Conservation (phyloP, 2,113 vertebrate genomes). For the Lanius ludovicianus region DNA sequence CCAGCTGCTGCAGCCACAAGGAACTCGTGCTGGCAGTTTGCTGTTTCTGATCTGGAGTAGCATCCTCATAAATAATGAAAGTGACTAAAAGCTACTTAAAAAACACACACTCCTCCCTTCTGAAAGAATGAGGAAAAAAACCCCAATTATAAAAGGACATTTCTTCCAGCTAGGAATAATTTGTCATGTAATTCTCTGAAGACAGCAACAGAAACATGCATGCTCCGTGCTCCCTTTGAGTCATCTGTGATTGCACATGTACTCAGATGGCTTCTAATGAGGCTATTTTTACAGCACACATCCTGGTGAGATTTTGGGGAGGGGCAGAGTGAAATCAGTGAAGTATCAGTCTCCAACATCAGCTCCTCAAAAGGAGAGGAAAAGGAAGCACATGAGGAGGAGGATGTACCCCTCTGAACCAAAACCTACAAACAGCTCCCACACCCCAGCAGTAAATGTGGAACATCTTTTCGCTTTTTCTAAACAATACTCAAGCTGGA, state of each 20-base stretch:
- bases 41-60: constrained; percentile 48
- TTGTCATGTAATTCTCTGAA: constrained; percentile 68
- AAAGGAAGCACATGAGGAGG: not conserved
- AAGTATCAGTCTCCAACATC: not conserved
- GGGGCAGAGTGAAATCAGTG: not conserved
- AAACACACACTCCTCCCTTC: constrained; percentile 60
- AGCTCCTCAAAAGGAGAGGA: constrained; percentile 15
- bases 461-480: not conserved
- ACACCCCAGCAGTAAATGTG: not conserved
- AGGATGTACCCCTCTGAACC: not conserved
- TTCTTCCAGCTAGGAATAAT: constrained; percentile 69
- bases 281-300: constrained; percentile 57
- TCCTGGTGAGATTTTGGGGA: constrained; percentile 46
- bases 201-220: constrained; percentile 47
- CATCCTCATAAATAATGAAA: constrained; percentile 68
- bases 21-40: not conserved
- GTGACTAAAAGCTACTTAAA: constrained; percentile 69
- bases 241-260: constrained; percentile 28
- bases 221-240: constrained; percentile 33
- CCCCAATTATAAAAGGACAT: constrained; percentile 62
- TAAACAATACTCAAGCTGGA: not conserved
- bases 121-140: constrained; percentile 40
- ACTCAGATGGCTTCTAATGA: constrained; percentile 56
- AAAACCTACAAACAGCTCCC: not conserved
- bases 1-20: constrained; percentile 32